Percentiles rank a stretch among this genome's conserved stretches.
These are phyloP conservation scores for Chromobotia macracanthus DNA, from an alignment of 2,797 vertebrate genomes.

Conservation along the genomic window DNA sequence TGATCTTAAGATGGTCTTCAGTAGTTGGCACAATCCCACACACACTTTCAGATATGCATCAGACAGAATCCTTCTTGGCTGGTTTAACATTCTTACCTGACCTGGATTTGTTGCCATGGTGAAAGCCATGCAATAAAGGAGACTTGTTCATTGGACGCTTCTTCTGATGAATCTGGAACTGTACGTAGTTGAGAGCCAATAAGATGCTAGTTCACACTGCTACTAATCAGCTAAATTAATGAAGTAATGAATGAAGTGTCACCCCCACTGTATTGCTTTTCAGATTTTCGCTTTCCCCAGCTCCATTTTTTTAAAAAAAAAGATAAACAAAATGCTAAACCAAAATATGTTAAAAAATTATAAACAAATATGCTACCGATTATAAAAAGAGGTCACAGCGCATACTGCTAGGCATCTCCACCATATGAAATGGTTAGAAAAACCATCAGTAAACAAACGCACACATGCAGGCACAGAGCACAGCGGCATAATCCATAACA, in stretches of 20 bases:
- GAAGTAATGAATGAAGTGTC: not conserved
- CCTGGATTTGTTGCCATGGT: conserved; percentile 15
- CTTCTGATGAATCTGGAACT: not conserved
- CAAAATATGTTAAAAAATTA: conserved; percentile 3
- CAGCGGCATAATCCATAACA: conserved; percentile 28
- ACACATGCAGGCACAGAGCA: not conserved
- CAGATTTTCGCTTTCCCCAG: not conserved
- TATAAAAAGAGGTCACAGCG: conserved; percentile 25
- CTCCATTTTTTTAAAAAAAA: conserved; percentile 8
- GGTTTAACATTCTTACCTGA: not conserved
- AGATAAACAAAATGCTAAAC: conserved; percentile 13
- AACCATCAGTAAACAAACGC: conserved; percentile 13
- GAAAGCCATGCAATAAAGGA: not conserved
- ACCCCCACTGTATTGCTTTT: not conserved
- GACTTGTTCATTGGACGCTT: conserved; percentile 1
- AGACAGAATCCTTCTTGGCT: too few relatives aligned
- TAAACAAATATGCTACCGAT: conserved; percentile 22
- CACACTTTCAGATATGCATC: not conserved
- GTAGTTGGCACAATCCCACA: not conserved
- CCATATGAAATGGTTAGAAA: conserved; percentile 1
- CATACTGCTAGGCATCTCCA: not conserved
- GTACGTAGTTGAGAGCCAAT: not conserved
- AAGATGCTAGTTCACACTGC: not conserved
- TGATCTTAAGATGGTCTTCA: not conserved
- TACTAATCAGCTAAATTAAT: not conserved